phyloP scores from a whole-genome alignment of 1,140 invertebrate genomes.

The Anthonomus grandis region DNA sequence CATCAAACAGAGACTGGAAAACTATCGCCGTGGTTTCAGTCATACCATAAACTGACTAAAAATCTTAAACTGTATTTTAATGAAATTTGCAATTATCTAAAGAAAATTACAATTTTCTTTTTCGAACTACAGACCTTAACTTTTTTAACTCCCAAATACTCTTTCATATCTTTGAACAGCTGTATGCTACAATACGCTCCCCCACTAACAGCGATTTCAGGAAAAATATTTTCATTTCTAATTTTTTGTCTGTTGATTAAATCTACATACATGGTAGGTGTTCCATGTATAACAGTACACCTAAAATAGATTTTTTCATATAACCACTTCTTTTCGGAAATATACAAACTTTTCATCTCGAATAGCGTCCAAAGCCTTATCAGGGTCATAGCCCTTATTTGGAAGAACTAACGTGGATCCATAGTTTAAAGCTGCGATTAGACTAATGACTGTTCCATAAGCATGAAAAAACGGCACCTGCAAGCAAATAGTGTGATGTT shows the following conservation, averaged over 20 bases:
- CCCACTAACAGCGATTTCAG: slow-evolving; percentile 63
- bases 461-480: slow-evolving; percentile 93
- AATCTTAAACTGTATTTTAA: slow-evolving; percentile 14
- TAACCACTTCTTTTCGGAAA: no score
- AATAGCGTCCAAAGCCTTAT: slow-evolving; percentile 64
- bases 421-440: slow-evolving; percentile 58
- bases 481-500: slow-evolving; percentile 61
- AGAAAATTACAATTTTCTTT: slow-evolving; percentile 11
- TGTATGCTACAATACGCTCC: slow-evolving; percentile 74
- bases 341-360: slow-evolving; percentile 62
- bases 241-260: slow-evolving; percentile 59
- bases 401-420: slow-evolving; percentile 72
- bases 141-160: slow-evolving; percentile 39
- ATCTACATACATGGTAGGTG: slow-evolving; percentile 96
- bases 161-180: slow-evolving; percentile 61
- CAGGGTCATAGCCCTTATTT: slow-evolving; percentile 63
- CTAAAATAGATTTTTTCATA: slow-evolving; percentile 48
- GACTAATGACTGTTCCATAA: slow-evolving; percentile 74
- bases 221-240: slow-evolving; percentile 50
- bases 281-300: slow-evolving; percentile 80
- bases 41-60: slow-evolving; percentile 80
- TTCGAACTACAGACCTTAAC: slow-evolving; percentile 37
- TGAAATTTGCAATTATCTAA: slow-evolving; percentile 6
- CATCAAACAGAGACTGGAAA: slow-evolving; percentile 65
- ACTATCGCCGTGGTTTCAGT: slow-evolving; percentile 80